Conservation (phyloP, 2,797 vertebrate genomes). For the Gallinago nigripennis region DNA sequence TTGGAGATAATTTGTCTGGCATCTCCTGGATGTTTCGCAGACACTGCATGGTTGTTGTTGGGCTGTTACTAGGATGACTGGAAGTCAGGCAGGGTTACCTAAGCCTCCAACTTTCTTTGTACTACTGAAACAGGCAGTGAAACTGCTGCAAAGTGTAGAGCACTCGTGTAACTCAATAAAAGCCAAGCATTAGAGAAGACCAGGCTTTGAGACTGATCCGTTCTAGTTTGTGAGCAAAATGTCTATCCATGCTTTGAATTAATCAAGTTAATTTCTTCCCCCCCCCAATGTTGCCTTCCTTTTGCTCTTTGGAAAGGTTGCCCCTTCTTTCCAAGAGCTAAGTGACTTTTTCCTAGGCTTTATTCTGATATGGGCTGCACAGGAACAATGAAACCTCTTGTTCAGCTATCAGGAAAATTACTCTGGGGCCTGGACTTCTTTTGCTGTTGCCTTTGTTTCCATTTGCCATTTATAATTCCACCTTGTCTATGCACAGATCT, state of each 20-base stretch:
- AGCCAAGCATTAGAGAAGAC: neutral
- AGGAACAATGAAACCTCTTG: constrained; percentile 30
- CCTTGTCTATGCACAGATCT: neutral
- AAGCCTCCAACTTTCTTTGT: constrained; percentile 10
- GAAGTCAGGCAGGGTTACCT: constrained; percentile 39
- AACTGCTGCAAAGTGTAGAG: neutral
- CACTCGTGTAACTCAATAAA: neutral
- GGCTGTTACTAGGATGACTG: constrained; percentile 45
- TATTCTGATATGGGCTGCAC: neutral
- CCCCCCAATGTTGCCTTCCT: neutral
- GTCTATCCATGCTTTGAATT: neutral
- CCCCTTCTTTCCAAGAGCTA: neutral
- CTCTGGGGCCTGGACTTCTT: neutral
- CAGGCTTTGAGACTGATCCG: neutral
- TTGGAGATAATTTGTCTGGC: constrained; percentile 44
- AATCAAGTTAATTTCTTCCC: neutral
- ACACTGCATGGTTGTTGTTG: neutral
- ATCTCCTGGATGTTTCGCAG: constrained; percentile 41
- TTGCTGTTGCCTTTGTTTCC: neutral
- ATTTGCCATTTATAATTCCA: neutral
- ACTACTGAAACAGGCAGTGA: neutral
- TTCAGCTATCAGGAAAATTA: neutral
- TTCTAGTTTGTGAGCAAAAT: neutral
- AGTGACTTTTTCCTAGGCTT: neutral
- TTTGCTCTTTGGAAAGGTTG: neutral